phyloP scores from a whole-genome alignment of 2,888 invertebrate genomes.

The Pandemis heparana region DNA sequence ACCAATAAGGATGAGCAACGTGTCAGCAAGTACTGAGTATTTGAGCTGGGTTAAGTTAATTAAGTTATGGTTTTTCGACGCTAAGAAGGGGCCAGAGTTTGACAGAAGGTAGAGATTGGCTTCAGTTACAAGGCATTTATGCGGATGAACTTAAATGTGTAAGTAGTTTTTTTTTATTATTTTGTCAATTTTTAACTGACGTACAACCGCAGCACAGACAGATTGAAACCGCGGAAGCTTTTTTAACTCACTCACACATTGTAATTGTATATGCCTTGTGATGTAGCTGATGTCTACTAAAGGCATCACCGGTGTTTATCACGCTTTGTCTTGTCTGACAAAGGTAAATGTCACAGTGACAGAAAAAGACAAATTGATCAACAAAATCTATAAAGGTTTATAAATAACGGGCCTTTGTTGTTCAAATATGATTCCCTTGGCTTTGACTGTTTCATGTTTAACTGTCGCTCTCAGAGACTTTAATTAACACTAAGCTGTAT shows the following conservation, averaged over 20 bases:
- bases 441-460: neutral
- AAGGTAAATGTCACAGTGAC: too few species aligned
- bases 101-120: neutral
- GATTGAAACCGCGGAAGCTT: neutral
- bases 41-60: neutral
- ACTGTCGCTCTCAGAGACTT: neutral
- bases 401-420: too few species aligned
- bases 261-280: neutral
- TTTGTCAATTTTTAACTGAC: neutral
- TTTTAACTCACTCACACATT: neutral
- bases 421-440: too few species aligned
- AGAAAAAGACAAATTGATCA: too few species aligned
- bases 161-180: conserved; percentile 1
- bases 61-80: too few species aligned
- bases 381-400: too few species aligned
- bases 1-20: neutral
- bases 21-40: neutral
- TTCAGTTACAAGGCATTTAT: neutral
- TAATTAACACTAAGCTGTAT: too few species aligned
- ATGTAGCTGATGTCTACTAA: neutral
- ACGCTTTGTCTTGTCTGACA: too few species aligned
- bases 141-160: neutral
- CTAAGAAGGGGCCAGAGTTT: neutral
- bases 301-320: neutral
- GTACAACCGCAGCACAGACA: neutral